phyloP scores from a whole-genome alignment of 2,797 vertebrate species.

The Alauda arvensis region DNA sequence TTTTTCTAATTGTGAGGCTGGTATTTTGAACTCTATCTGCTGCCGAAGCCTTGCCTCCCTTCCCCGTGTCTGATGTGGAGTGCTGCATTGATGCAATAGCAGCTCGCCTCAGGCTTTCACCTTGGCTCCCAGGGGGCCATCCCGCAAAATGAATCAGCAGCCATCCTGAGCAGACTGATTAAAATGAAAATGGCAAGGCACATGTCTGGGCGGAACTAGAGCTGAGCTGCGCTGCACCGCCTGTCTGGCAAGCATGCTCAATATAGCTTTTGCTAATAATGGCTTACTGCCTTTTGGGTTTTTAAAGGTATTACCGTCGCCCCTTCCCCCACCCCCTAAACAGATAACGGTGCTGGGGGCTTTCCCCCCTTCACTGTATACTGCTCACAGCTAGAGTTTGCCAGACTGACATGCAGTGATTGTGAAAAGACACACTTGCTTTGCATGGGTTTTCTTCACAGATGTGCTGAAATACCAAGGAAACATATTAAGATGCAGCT shows the following conservation, averaged over 20 bases:
- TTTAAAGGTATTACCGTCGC: slow-evolving; percentile 68
- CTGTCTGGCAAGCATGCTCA: slow-evolving; percentile 83
- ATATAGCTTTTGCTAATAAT: slow-evolving; percentile 89
- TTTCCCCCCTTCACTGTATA: neutral
- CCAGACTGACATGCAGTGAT: slow-evolving; percentile 34
- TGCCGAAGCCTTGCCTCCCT: slow-evolving; percentile 29
- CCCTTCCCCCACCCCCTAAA: slow-evolving; percentile 32
- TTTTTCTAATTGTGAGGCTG: slow-evolving; percentile 33
- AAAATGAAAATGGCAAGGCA: slow-evolving; percentile 82
- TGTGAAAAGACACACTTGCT: slow-evolving; percentile 37
- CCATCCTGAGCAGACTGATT: slow-evolving; percentile 80
- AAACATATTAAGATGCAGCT: slow-evolving; percentile 12
- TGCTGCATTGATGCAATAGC: slow-evolving; percentile 70
- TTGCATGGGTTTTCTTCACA: slow-evolving; percentile 34
- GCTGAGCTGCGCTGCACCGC: slow-evolving; percentile 75
- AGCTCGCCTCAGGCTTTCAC: slow-evolving; percentile 73
- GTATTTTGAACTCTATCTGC: slow-evolving; percentile 12
- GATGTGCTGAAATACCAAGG: slow-evolving; percentile 33
- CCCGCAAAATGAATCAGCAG: slow-evolving; percentile 85
- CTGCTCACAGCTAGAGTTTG: slow-evolving; percentile 45
- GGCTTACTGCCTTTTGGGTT: slow-evolving; percentile 72
- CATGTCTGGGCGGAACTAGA: slow-evolving; percentile 80
- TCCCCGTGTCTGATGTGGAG: slow-evolving; percentile 57
- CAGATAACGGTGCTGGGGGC: slow-evolving; percentile 12
- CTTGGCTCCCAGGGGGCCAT: slow-evolving; percentile 77